phyloP scores from a whole-genome alignment of 2,113 vertebrate genomes.

The Xiphias gladius region DNA sequence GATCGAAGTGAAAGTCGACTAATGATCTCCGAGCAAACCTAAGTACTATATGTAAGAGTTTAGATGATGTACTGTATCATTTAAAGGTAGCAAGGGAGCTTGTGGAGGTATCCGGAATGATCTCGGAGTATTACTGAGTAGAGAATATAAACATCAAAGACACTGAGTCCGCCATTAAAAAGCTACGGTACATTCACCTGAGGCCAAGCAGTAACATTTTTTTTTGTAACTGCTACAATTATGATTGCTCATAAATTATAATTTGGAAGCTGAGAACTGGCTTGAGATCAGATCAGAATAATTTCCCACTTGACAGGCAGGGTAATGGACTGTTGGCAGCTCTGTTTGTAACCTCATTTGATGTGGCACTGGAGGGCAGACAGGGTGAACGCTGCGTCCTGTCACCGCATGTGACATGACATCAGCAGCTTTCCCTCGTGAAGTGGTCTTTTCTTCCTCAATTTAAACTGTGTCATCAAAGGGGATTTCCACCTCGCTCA shows the following conservation, averaged over 20 bases:
- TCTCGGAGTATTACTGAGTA: background rate
- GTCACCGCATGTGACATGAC: conserved; percentile 30
- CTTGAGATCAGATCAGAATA: conserved; percentile 63
- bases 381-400: conserved; percentile 42
- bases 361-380: conserved; percentile 44
- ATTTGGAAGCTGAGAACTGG: conserved; percentile 55
- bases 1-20: background rate
- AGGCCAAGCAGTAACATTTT: conserved; percentile 38
- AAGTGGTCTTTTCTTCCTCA: background rate
- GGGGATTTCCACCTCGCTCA: conserved; percentile 1
- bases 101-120: background rate
- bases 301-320: conserved; percentile 48
- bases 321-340: conserved; percentile 52
- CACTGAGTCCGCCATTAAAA: conserved; percentile 6
- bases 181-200: conserved; percentile 1
- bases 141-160: conserved; percentile 43
- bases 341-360: conserved; percentile 46
- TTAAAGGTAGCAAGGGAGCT: background rate
- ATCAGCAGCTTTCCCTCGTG: conserved; percentile 6
- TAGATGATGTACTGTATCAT: background rate
- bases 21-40: conserved; percentile 1
- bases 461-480: conserved; percentile 4
- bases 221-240: conserved; percentile 34
- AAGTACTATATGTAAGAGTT: background rate
- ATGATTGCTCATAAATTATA: conserved; percentile 60